Base-by-base conservation (phyloP, 2,888 invertebrate genomes). In the Tetropium fuscum region DNA sequence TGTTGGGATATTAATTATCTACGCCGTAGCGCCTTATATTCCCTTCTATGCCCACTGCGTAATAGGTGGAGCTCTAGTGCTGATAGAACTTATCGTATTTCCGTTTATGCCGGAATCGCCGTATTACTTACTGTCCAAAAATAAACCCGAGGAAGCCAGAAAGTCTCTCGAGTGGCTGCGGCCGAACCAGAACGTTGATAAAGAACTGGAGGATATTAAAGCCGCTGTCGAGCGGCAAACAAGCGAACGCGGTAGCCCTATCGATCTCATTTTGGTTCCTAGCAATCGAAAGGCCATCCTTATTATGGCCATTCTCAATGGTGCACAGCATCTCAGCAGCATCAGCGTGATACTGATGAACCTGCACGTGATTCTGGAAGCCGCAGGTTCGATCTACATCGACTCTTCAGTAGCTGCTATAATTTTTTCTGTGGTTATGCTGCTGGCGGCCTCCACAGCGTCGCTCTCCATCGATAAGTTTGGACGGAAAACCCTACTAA, bases 321-420 rank as follows among this genome's bases (percentile, higher is more conserved):
- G 72, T 1, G 72, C 75, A 0, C 80, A 81, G 66, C 80, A 80
- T 62, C 78, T 80, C 57, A 77, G 78, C 22, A 76, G 79, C 36
- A 79, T 80, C 30, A 78, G 76, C 49, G 80, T 80, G 1, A 78
- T 81, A 44, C 49, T 80, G 13, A 80, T 81, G 80, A 81, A 81
- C 47, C 62, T 81, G 8, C 80, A 80, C 56, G 67, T 73, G 4
- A 80, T 81, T 55, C 54, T 81, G 8, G 64, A 68, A n/a, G 51
- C 51, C 3, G 78, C 78, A 0, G 74, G 73, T 2, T 74, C 75
- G 3, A 73, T 74, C 11, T 69, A 78, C 30, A 63, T 70, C 1
- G 58, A 72, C 2, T 66, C 75, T 1, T 44, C 53, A 2, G 44
- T 55, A 8, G 54, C 77, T 1, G 77, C 75, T 3, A 80, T 80